These are phyloP conservation scores for Xanthia icteritia DNA, from an alignment of 2,888 invertebrate genomes.

Conservation along the genomic window DNA sequence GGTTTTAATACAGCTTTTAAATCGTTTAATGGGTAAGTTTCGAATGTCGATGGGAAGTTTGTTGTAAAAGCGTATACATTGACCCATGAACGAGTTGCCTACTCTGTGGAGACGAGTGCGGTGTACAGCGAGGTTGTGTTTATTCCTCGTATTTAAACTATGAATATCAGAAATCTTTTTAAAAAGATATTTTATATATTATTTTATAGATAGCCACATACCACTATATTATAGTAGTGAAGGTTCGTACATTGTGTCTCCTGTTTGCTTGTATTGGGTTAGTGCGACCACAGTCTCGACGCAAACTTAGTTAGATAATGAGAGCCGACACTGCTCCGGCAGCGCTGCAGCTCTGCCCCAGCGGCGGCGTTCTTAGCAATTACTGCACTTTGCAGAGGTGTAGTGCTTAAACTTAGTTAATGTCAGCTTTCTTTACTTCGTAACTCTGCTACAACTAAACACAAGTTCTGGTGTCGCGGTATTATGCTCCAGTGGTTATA, in stretches of 20 bases:
- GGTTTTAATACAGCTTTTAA: too few species aligned
- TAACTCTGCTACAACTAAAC: constrained; percentile 5
- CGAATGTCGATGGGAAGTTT: too few species aligned
- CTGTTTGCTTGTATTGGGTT: constrained; percentile 22
- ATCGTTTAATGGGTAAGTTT: too few species aligned
- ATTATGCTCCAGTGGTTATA: neutral
- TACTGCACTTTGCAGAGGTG: constrained; percentile 39
- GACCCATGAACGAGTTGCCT: too few species aligned
- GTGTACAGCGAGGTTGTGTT: too few species aligned
- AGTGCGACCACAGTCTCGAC: constrained; percentile 30
- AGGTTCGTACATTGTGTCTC: constrained; percentile 7
- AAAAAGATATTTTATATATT: too few species aligned
- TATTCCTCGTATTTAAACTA: too few species aligned
- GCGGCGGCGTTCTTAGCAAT: constrained; percentile 21
- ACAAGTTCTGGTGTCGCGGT: constrained; percentile 5
- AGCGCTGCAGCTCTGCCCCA: constrained; percentile 3
- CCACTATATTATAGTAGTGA: neutral
- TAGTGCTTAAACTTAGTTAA: constrained; percentile 34
- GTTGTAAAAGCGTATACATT: too few species aligned
- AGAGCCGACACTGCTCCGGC: constrained; percentile 27
- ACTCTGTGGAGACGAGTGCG: too few species aligned
- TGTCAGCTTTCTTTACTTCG: constrained; percentile 32
- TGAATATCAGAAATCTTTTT: too few species aligned
- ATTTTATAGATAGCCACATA: neutral
- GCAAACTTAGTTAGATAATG: constrained; percentile 55